These are phyloP conservation scores for Hemichromis elongatus DNA, from an alignment of 2,113 vertebrate genomes.

Conservation along the genomic window DNA sequence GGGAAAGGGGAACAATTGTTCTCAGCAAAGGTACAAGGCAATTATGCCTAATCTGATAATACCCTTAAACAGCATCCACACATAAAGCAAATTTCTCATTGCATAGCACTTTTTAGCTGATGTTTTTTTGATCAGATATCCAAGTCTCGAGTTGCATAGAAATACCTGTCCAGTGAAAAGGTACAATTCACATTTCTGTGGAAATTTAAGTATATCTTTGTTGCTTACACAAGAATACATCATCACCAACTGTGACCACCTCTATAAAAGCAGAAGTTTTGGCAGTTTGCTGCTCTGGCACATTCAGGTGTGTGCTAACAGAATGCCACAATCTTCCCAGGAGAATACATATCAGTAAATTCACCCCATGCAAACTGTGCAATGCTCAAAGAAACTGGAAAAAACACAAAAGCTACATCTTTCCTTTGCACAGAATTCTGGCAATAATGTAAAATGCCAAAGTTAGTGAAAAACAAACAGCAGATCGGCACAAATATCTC, in stretches of 20 bases:
- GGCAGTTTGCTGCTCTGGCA: neutral
- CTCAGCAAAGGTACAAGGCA: neutral
- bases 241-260: neutral
- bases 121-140: neutral
- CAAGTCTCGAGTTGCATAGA: neutral
- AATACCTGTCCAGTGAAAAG: neutral
- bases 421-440: neutral
- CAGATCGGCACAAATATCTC: neutral
- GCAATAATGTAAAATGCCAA: neutral
- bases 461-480: neutral
- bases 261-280: neutral
- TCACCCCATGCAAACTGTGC: neutral
- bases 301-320: neutral
- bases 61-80: neutral
- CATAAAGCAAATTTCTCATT: neutral
- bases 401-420: neutral
- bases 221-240: neutral
- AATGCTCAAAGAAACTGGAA: neutral
- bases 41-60: neutral
- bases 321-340: neutral
- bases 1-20: neutral
- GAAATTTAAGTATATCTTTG: neutral
- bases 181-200: neutral
- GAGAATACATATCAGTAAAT: neutral
- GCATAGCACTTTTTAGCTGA: neutral